phyloP scores from a whole-genome alignment of 2,888 invertebrate species.

The Nomada ferruginata region DNA sequence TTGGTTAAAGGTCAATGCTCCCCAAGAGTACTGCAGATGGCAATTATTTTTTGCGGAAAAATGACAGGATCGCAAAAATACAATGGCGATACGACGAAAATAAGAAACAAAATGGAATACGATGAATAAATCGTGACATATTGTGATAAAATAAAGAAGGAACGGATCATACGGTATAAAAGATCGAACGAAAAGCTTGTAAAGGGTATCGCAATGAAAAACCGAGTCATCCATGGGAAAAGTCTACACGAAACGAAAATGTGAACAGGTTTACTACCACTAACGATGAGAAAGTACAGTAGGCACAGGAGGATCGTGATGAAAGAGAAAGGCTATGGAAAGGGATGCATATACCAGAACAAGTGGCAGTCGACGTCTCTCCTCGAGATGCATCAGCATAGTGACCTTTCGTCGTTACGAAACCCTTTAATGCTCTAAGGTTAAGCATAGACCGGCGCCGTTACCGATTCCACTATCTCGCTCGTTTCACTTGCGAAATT shows the following conservation, averaged over 20 bases:
- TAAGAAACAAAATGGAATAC: too few species aligned
- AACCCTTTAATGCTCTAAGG: slow-evolving; percentile 58
- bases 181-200: not conserved
- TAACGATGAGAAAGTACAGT: slow-evolving; percentile 40
- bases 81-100: too few species aligned
- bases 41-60: too few species aligned
- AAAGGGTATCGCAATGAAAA: not conserved
- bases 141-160: too few species aligned
- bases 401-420: slow-evolving; percentile 70
- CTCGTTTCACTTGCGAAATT: slow-evolving; percentile 30
- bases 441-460: slow-evolving; percentile 35
- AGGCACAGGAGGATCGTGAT: slow-evolving; percentile 26
- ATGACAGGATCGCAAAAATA: too few species aligned
- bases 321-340: slow-evolving; percentile 72
- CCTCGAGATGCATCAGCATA: slow-evolving; percentile 60
- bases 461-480: slow-evolving; percentile 45
- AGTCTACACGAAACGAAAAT: not conserved
- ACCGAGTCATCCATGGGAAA: not conserved
- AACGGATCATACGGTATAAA: too few species aligned
- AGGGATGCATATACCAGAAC: slow-evolving; percentile 64
- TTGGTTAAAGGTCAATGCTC: not conserved
- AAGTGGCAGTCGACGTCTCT: slow-evolving; percentile 36
- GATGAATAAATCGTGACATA: too few species aligned
- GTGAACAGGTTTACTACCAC: not conserved
- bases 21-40: not conserved